A percentile compares a stretch with the other conserved stretches of the same genome.
phyloP scores from a whole-genome alignment of 1,140 invertebrate species.

The Magallana angulata region DNA sequence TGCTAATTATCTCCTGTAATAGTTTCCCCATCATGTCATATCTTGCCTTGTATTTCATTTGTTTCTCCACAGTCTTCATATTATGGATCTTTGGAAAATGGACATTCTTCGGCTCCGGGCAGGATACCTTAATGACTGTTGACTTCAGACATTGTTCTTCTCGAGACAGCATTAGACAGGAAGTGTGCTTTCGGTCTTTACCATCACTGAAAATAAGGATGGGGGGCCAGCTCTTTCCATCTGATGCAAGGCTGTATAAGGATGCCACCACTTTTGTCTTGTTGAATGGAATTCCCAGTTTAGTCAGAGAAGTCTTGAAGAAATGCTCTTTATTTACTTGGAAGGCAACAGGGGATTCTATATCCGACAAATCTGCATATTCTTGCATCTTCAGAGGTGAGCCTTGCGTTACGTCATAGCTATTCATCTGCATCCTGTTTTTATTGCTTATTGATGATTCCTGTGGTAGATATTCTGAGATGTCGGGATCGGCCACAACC shows the following conservation, averaged over 20 bases:
- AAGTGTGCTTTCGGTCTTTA: conserved; percentile 45
- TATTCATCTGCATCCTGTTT: conserved; percentile 30
- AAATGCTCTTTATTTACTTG: neutral
- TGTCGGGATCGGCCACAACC: conserved; percentile 15
- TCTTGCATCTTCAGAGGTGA: conserved; percentile 57
- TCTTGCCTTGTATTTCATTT: conserved; percentile 42
- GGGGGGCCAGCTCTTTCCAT: neutral
- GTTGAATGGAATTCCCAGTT: conserved; percentile 41
- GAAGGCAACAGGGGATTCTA: conserved; percentile 6
- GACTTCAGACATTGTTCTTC: conserved; percentile 36
- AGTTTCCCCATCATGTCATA: conserved; percentile 51
- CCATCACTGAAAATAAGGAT: conserved; percentile 51
- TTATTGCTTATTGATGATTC: neutral
- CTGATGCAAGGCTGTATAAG: neutral
- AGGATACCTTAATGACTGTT: conserved; percentile 15
- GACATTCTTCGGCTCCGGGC: conserved; percentile 41
- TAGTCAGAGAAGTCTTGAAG: conserved; percentile 6
- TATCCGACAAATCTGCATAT: conserved; percentile 54
- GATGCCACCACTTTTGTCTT: conserved; percentile 40
- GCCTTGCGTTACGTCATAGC: conserved; percentile 39
- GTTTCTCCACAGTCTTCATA: conserved; percentile 33
- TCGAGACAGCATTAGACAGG: conserved; percentile 1
- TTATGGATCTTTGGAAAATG: conserved; percentile 49
- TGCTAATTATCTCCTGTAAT: conserved; percentile 14
- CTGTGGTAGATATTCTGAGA: neutral